phyloP scores from a whole-genome alignment of 2,797 vertebrate species.

The Orientallactaga sibirica region DNA sequence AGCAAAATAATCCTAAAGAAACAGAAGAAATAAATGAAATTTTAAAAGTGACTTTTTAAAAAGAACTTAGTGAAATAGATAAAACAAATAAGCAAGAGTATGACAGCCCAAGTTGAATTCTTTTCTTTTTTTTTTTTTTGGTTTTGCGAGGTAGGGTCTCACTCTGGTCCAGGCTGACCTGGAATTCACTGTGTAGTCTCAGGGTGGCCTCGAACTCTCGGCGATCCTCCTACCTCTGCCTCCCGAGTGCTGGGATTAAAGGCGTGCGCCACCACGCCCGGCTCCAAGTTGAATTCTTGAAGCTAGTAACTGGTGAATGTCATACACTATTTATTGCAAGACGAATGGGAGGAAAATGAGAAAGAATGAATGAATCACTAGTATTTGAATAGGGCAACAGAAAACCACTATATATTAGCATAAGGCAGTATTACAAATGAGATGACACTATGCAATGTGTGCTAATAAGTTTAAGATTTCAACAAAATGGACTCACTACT shows the following conservation, averaged over 20 bases:
- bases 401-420: background rate
- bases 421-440: background rate
- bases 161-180: no score
- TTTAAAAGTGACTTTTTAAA: background rate
- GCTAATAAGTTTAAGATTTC: conserved; percentile 5
- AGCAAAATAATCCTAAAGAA: background rate
- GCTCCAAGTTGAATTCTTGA: background rate
- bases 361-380: background rate
- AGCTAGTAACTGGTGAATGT: background rate
- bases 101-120: background rate
- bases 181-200: no score
- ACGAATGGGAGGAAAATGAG: background rate
- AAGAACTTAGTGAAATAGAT: background rate
- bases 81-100: background rate
- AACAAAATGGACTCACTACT: background rate
- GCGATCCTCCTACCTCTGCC: no score
- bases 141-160: no score
- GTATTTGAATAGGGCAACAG: background rate
- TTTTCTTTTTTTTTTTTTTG: no score
- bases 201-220: no score
- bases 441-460: background rate
- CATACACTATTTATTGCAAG: background rate
- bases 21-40: background rate
- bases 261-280: no score
- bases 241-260: no score